Evolutionary conservation across 2,113 vertebrate genomes (phyloP), one percentile per base, ranked within the genome.

Genomic region (Oreotrochilus melanogaster): DNA sequence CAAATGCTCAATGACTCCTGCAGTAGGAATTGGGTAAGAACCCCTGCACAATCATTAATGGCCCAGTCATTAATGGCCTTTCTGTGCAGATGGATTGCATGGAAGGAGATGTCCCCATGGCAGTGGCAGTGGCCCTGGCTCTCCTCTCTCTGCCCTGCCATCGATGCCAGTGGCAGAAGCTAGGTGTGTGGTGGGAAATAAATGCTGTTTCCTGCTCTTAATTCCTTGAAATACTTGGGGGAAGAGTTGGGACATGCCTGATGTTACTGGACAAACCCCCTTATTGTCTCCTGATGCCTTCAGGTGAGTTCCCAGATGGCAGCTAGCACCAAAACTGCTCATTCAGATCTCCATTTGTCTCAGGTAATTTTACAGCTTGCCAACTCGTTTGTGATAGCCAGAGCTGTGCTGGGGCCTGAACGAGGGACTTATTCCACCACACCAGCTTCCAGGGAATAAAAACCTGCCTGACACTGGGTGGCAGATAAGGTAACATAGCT

Each of bases 1-100:
- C 57, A 66, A 33, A 92, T 60, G 64, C n/a, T 88, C 60, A 31
- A 67, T 78, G 86, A 61, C 2, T 17, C 43, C 47, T 3, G 6
- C 5, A 43, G 30, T n/a, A 37, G 50, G 79, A 89, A 22, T 65
- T 79, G 84, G 75, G 80, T 64, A 88, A 92, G 78, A 86, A 58
- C 14, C 54, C 57, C 33, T 82, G 86, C 78, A 37, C 70, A 70
- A 60, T 88, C 83, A 87, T 74, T 82, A 72, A 82, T 69, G 62
- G 53, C 57, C 57, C 78, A 35, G 35, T 88, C 83, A 87, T 74
- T 82, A 72, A 82, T 69, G 62, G 53, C 57, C 57, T 81, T 92
- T 65, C 73, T 93, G 81, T 7, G 6, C 25, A 33, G 60, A 24
- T 39, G 57, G 50, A 4, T 33, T 39, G 24, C 35, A 53, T 18